Base-by-base conservation (phyloP, 2,113 vertebrate species). In the Catharus bicknelli region DNA sequence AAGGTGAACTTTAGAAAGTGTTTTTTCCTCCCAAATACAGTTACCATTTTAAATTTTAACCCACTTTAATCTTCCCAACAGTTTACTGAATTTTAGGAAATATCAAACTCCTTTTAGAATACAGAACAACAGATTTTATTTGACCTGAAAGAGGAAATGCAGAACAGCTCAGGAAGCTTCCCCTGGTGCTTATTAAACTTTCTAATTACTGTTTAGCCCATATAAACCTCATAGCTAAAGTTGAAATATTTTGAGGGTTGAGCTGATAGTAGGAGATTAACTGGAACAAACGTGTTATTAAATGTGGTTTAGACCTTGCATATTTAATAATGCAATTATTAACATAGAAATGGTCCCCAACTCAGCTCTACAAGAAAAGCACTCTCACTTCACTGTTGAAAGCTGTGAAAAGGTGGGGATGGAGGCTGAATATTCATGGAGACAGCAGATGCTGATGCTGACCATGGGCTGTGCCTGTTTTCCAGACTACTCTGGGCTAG, bases 161-260 rank as follows among this genome's bases (percentile, higher is more conserved):
- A 75, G 43, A 85, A 58, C 17, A 58, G 25, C 53, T 79, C 62
- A 72, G 66, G 25, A 75, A 85, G 48, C 29, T 85, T 79, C 23
- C 10, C 54, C 68, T 17, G 7, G 23, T 75, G 23, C 53, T 88
- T 15, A 88, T 90, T 83, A 68, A 38, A 51, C 26, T 72, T 84
- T 55, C 40, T 72, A 42, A 67, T 82, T 90, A 75, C 16, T 85
- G 57, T 67, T 82, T 68, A 79, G 43, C 53, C 66, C 11, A 38
- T 63, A 54, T 15, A 63, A 67, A 78, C 26, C 53, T 92, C 3
- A 1, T 20, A 51, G 79, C 16, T 79, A 21, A 9, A 47, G 40
- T 59, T 67, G 11, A 75, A 88, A 85, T 85, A 75, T 85, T 95
- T 51, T 82, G 57, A 83, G 23, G 13, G 48, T 42, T 88, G 30